Evolutionary conservation across 2,113 vertebrate species (phyloP).

Genomic region (cattle (Bos taurus)): DNA sequence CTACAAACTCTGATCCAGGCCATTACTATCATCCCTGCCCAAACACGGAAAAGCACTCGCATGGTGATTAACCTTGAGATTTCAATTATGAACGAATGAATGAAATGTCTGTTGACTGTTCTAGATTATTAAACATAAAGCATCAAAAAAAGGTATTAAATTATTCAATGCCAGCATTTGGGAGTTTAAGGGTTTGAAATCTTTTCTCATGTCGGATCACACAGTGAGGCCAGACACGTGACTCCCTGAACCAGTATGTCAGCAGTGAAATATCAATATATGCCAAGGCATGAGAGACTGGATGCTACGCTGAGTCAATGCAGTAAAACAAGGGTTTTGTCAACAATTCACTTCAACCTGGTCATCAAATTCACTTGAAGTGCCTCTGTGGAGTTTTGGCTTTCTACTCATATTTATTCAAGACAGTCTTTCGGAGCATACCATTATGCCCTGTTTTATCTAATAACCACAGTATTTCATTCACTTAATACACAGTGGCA

Average conservation of each 20-base stretch:
- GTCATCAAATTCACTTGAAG: not conserved
- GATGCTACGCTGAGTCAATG: accelerated
- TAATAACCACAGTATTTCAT: not conserved
- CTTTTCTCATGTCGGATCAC: not conserved
- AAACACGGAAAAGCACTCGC: not conserved
- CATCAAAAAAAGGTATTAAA: not conserved
- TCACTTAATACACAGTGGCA: not conserved
- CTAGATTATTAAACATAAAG: not conserved
- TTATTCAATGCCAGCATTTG: not conserved
- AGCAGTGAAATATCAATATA: not conserved
- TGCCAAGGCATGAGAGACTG: no score
- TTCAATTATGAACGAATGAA: not conserved
- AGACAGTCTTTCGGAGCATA: not conserved
- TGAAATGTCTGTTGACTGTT: not conserved
- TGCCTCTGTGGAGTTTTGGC: not conserved
- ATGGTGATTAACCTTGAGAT: not conserved
- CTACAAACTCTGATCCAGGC: not conserved
- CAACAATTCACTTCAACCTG: not conserved
- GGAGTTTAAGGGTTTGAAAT: not conserved
- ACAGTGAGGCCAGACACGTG: no score
- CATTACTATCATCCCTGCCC: not conserved
- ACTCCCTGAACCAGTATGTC: no score
- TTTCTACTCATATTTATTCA: not conserved
- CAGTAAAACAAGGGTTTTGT: not conserved
- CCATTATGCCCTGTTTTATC: not conserved